These are phyloP conservation scores for Leptarthrus brevirostris DNA, from an alignment of 2,888 invertebrate genomes.

Conservation along the genomic window DNA sequence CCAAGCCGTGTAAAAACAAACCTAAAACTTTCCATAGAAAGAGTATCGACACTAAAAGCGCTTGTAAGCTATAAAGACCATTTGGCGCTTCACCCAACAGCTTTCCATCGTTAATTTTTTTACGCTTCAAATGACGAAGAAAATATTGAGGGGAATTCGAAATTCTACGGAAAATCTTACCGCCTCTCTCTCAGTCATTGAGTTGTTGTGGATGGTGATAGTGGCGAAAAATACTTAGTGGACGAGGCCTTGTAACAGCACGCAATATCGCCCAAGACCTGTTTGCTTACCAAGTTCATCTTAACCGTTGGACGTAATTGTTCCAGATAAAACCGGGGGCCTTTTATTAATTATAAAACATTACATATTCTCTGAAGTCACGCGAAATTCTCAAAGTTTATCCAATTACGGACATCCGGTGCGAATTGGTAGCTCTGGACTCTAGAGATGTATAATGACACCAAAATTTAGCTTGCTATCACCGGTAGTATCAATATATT, in stretches of 20 bases:
- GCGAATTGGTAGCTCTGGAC: not conserved
- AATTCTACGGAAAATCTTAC: conserved; percentile 12
- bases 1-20: no score
- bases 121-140: conserved; percentile 3
- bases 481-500: no score
- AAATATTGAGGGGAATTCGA: conserved; percentile 20
- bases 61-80: conserved; percentile 7
- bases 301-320: not conserved
- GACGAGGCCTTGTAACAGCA: not conserved
- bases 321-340: not conserved
- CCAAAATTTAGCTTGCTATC: no score
- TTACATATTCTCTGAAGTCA: not conserved
- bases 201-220: conserved; percentile 17
- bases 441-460: not conserved
- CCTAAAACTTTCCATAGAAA: no score
- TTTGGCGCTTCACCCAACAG: not conserved
- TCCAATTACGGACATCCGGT: conserved; percentile 18
- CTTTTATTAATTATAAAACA: not conserved
- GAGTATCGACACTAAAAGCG: no score
- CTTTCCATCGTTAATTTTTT: not conserved
- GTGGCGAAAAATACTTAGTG: not conserved
- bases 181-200: conserved; percentile 10
- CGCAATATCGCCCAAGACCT: not conserved
- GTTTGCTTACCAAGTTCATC: not conserved
- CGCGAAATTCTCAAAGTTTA: not conserved